Conservation (phyloP, 2,113 vertebrate genomes). For the Balaeniceps rex region DNA sequence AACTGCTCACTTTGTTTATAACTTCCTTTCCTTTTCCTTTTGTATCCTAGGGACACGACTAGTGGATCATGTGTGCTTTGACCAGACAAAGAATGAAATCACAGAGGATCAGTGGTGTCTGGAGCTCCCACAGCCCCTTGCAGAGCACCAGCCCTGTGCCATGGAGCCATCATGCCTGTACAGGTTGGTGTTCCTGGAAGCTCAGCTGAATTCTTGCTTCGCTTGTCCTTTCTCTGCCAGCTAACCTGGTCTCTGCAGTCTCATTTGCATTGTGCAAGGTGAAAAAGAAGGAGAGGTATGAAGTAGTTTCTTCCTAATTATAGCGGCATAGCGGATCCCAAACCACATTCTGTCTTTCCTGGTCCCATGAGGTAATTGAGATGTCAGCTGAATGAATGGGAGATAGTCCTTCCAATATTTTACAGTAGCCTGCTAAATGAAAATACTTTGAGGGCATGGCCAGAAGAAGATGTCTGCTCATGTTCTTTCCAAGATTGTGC, state of each 20-base stretch:
- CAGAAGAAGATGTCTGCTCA: not conserved
- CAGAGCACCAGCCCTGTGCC: conserved; percentile 67
- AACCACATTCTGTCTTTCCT: not conserved
- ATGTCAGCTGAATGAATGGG: not conserved
- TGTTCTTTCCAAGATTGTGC: not conserved
- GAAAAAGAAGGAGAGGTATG: not conserved
- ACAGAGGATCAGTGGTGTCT: conserved; percentile 72
- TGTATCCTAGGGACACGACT: conserved; percentile 70
- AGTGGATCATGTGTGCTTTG: conserved; percentile 75
- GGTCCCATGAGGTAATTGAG: conserved; percentile 58
- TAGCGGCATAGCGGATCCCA: not conserved
- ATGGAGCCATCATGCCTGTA: conserved; percentile 79
- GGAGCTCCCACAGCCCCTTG: conserved; percentile 21
- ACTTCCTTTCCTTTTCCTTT: not conserved
- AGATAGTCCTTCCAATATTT: not conserved
- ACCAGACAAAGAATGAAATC: conserved; percentile 51
- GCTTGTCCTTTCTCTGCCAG: conserved; percentile 63
- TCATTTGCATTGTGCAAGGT: conserved; percentile 68
- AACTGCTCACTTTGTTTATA: not conserved
- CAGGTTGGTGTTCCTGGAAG: conserved; percentile 67
- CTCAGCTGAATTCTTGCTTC: not conserved
- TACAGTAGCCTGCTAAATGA: not conserved
- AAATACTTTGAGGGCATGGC: not conserved
- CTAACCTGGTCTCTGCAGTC: conserved; percentile 69
- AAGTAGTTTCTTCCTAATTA: conserved; percentile 2